Base-by-base conservation (phyloP, 2,113 vertebrate species). In the Coturnix japonica region DNA sequence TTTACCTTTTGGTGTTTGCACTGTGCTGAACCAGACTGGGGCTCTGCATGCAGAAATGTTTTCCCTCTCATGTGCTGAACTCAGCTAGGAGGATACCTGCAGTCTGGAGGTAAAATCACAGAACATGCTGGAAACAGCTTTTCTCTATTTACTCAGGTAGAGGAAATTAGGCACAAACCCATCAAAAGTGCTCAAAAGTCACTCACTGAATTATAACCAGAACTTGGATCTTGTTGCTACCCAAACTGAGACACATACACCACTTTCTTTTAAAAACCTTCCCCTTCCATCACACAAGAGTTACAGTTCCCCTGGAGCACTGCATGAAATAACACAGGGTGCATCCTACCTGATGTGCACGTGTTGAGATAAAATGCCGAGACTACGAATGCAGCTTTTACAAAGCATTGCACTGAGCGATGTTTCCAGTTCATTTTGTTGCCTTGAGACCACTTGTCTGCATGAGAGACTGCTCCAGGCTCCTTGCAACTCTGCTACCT, bases 281-380 rank as follows among this genome's bases (percentile, higher is more conserved):
- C 37, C 57, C 71, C 18, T 18, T 46, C 54, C 5, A 18, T 33
- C 67, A 53, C 13, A 81, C 49, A 83, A 53, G 81, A 14, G 46
- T 61, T 57, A 37, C 30, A 3, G 6, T 46, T 82, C 53, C 33
- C 73, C 33, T 51, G 13, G 20, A 81, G 8, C 16, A 25, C 25
- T 69, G 61, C 26, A 18, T 9, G 13, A 70, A 87, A 72, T n/a
- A 75, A 57, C 49, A 72, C 56, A 5, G 86, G 49, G 39, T 64
- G 51, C 75, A 73, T 66, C 96, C 88, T 97, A 97, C 96, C 96
- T 97, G 95, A 26, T 31, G 26, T 2, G 31, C 39, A 26, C 1
- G 6, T 10, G 90, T 43, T 54, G 91, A 71, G 86, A 73, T 31
- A 79, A 59, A 97, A 71, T 3, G 75, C 80, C 84, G 75, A 59